Evolutionary conservation across 2,888 invertebrate genomes (phyloP), one percentile per base, ranked within the genome.

Genomic region (Pheosia tremula): DNA sequence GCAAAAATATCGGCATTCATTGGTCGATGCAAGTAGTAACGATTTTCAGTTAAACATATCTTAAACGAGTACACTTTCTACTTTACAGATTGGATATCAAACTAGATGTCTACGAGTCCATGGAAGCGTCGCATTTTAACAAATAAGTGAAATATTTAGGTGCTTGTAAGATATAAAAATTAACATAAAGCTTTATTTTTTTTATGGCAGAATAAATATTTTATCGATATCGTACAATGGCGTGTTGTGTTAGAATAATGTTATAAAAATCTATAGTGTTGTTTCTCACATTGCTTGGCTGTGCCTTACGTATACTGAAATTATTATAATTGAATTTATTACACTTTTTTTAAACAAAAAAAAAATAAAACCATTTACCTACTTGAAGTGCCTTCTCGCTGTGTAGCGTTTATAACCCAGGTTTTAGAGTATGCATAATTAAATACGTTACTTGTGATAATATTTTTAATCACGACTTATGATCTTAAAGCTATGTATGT

Each of bases 61-160:
- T 24, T 24, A 24, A 24, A 24, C 24, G 24, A 24, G 24, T 24
- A 2, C 24, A 24, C 0, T 59, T 60, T 6, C 71, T 78, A 74
- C 77, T 66, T 94, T 94, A 64, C 93, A 96, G 96, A 72, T 90
- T 95, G 74, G 90, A 91, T 57, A 90, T 95, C 41, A 88, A 95
- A 54, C 79, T 96, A 71, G 94, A 94, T 47, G 91, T 94, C 0
- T 96, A 92, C 79, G 94, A 94, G 66, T 94, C 95, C 0, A 90
- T 96, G 83, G 96, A 96, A 84, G 95, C 94, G 57, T 95, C 95
- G 66, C 95, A 95, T 81, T 93, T 96, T 78, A 95, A 94, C 77
- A 91, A 94, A 72, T 94, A 88, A 86, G 71, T 62, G 59, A 64
- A 67, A 64, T 55, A 39, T 52, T 24, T 67, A 59, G 64, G 61